phyloP scores from a whole-genome alignment of 2,888 invertebrate genomes.

The Phymatocera aterrima region DNA sequence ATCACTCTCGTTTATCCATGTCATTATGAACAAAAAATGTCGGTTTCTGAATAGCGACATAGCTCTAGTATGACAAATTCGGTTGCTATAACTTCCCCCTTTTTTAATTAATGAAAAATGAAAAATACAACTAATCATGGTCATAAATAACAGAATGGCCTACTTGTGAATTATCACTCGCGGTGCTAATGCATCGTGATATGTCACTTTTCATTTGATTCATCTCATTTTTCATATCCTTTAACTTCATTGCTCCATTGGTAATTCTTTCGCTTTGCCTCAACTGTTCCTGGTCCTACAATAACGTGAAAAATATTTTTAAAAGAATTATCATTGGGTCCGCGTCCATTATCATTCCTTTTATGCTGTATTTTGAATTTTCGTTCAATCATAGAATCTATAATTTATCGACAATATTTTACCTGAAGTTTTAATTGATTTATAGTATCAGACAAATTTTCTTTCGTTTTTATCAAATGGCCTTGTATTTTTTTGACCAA shows the following conservation, averaged over 20 bases:
- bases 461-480: slow-evolving; percentile 60
- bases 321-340: neutral
- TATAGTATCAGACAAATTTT: slow-evolving; percentile 61
- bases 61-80: no score
- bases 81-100: no score
- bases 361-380: neutral
- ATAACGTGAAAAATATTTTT: neutral
- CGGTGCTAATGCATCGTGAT: slow-evolving; percentile 54
- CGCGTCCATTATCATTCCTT: neutral
- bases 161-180: slow-evolving; percentile 58
- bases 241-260: slow-evolving; percentile 62
- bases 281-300: slow-evolving; percentile 64
- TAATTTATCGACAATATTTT: slow-evolving; percentile 43
- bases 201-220: slow-evolving; percentile 62
- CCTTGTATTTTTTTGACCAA: slow-evolving; percentile 61
- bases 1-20: neutral
- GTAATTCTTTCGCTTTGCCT: slow-evolving; percentile 62
- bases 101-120: no score
- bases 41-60: neutral
- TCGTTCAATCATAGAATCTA: neutral
- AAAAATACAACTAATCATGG: no score
- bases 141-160: neutral
- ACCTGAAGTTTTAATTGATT: slow-evolving; percentile 65
- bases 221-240: slow-evolving; percentile 68
- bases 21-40: neutral